Evolutionary conservation across 2,888 invertebrate genomes (phyloP).

Genomic region (Campoplex nolae): DNA sequence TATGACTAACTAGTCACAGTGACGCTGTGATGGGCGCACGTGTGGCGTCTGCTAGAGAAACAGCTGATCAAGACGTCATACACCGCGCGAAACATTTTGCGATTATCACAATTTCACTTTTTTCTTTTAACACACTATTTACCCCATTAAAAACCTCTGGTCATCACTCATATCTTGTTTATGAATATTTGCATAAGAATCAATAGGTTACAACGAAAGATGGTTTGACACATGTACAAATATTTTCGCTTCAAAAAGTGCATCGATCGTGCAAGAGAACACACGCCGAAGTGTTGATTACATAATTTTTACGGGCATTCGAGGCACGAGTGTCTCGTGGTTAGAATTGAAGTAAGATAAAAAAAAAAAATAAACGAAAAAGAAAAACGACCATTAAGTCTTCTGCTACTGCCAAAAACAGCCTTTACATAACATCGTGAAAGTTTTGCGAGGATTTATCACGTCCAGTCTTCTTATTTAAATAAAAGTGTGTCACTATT

Average conservation of each 20-base stretch:
- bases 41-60: slow-evolving; percentile 77
- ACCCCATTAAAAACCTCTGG: not conserved
- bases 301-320: slow-evolving; percentile 61
- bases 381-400: slow-evolving; percentile 23
- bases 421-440: slow-evolving; percentile 61
- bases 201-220: not conserved
- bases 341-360: slow-evolving; percentile 19
- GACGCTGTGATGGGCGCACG: slow-evolving; percentile 51
- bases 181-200: not conserved
- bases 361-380: slow-evolving; percentile 29
- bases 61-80: slow-evolving; percentile 73
- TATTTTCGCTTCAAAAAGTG: not conserved
- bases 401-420: slow-evolving; percentile 58
- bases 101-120: slow-evolving; percentile 21
- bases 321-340: slow-evolving; percentile 43
- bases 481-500: slow-evolving; percentile 15
- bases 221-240: not conserved
- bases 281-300: slow-evolving; percentile 41
- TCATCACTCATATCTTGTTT: not conserved
- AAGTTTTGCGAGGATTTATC: slow-evolving; percentile 15
- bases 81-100: slow-evolving; percentile 54
- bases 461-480: not conserved
- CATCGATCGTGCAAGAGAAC: slow-evolving; percentile 52
- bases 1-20: slow-evolving; percentile 38
- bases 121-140: not conserved